Conservation (phyloP, 2,888 invertebrate species). For the Trissolcus brochymenae region DNA sequence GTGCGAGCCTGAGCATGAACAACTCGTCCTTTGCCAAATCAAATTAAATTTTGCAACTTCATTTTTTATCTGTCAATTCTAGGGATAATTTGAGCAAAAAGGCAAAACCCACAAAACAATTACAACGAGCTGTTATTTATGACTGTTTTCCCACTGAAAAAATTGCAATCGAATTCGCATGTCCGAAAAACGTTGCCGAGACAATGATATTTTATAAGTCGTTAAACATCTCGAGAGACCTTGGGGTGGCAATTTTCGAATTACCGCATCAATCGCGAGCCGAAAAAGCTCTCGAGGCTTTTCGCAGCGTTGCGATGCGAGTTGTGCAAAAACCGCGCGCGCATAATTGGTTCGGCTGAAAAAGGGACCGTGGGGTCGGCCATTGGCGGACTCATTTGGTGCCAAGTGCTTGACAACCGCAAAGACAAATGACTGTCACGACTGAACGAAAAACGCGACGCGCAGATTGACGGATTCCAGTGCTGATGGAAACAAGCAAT, state of each 20-base stretch:
- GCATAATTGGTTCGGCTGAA: slow-evolving; percentile 61
- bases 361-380: slow-evolving; percentile 22
- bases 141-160: slow-evolving; percentile 6
- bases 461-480: slow-evolving; percentile 16
- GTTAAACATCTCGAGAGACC: background rate
- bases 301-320: slow-evolving; percentile 33
- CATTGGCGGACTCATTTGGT: slow-evolving; percentile 34
- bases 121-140: too few species aligned
- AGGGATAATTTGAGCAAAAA: background rate
- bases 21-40: slow-evolving; percentile 18
- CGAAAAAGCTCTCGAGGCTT: slow-evolving; percentile 7
- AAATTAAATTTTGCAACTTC: slow-evolving; percentile 5
- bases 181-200: too few species aligned
- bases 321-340: slow-evolving; percentile 61
- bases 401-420: slow-evolving; percentile 21
- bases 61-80: background rate
- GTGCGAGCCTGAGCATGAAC: slow-evolving; percentile 19
- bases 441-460: slow-evolving; percentile 9
- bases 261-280: background rate
- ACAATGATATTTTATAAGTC: too few species aligned
- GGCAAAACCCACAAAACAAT: too few species aligned
- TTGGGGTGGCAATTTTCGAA: background rate
- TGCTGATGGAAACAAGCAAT: slow-evolving; percentile 10
- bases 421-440: slow-evolving; percentile 25
- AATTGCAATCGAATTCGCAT: background rate